Evolutionary conservation across 1,140 invertebrate genomes (phyloP), one percentile per base, ranked within the genome.

Genomic region (Cecropterus lyciades): DNA sequence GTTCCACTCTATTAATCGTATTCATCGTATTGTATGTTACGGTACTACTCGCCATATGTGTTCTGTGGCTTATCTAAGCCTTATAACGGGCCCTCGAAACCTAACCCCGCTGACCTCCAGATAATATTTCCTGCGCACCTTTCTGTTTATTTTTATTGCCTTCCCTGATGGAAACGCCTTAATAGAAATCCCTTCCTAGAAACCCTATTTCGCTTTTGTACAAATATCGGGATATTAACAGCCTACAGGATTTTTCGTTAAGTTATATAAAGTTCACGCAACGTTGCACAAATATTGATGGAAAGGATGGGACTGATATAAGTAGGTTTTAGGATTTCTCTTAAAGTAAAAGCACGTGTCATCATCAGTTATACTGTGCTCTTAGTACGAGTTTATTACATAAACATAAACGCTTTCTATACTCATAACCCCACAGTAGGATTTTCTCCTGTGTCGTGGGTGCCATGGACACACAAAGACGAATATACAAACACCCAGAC

Each of bases 81-180:
- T 51, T 51, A 51, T 27, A 51, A 51, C 48, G 48, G 46, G 3
- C 48, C 16, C 46, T n/a, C 11, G 11, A n/a, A 17, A 51, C 5
- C 24, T 27, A n/a, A 24, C 48, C 4, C 48, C 20, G 48, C 48
- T 51, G 20, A 51, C 48, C 48, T 51, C 48, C 20, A n/a, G 48
- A 14, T 51, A 51, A 51, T 30, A 51, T 51, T 51, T 51, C 48
- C 20, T 51, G 48, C 20, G 48, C 48, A 51, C 20, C 48, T 51
- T 51, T 30, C 48, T 24, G 20, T 51, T 51, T 27, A 51, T 51
- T 51, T 27, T 51, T 51, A 27, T 51, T 51, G 48, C 20, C 1
- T 17, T 30, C 5, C n/a, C 48, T 27, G 48, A 51, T 27, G 24
- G 20, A n/a, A 30, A 27, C 48, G 11, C 48, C 33, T 37, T 51